Base-by-base conservation (phyloP, 2,888 invertebrate genomes). In the Catocala fraxini region DNA sequence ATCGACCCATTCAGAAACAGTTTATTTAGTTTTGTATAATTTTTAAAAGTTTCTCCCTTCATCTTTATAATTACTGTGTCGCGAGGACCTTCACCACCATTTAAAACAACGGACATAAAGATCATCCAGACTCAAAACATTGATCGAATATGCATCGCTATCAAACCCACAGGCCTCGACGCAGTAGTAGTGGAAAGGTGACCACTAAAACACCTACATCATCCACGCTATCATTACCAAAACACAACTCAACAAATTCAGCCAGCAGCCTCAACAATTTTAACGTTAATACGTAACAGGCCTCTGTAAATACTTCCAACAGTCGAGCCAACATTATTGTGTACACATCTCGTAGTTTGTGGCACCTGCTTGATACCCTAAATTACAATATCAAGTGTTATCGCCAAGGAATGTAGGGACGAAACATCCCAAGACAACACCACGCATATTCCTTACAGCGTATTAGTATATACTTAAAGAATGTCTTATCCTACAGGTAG, bases 231-330 rank as follows among this genome's bases (percentile, higher is more conserved):
- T 25, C 25, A 4, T 25, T 25, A 42, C 46, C 41, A 53, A 45
- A 51, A 55, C 35, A 54, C 25, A 52, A 51, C 51, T 47, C 42
- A 12, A 51, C 68, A 63, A 80, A 75, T 68, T 77, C 77, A 68
- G 67, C 71, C 68, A 74, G 71, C 67, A 77, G 76, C 76, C 77
- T 79, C 73, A 77, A 77, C 77, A 75, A 77, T 80, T 86, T 85
- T 83, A 78, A 81, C 77, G 75, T 72, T 75, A 75, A 84, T 80
- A 81, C 83, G 45, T 77, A 79, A 75, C 70, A 63, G 62, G 76
- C 69, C 79, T 77, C 69, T 73, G 79, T 87, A 89, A 88, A 89
- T 88, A 88, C 73, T 77, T 67, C 80, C 74, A 80, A 81, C 80
- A 80, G 75, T 70, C 48, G 70, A 76, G 81, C 82, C 85, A 85